Evolutionary conservation across 2,797 vertebrate species (phyloP).

Genomic region (Dromococcyx pavoninus): DNA sequence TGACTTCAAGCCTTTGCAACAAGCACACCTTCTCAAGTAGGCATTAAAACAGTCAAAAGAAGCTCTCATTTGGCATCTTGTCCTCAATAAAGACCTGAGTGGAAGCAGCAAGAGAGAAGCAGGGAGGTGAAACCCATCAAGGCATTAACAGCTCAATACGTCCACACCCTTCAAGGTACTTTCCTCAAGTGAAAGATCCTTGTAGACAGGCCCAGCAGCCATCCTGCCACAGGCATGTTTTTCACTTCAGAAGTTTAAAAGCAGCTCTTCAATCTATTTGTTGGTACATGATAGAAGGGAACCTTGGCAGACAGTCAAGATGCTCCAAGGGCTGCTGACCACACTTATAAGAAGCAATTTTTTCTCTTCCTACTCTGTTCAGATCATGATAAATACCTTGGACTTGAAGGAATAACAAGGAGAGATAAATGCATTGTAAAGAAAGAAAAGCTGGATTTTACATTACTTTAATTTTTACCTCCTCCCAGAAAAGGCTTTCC

Average conservation of each 20-base stretch:
- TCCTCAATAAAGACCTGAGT: background rate
- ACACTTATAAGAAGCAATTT: background rate
- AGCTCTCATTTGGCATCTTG: background rate
- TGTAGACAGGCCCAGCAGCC: background rate
- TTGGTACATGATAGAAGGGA: background rate
- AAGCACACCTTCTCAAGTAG: background rate
- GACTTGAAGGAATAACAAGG: background rate
- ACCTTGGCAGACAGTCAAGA: background rate
- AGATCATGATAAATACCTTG: background rate
- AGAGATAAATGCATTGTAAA: background rate
- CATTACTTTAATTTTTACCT: background rate
- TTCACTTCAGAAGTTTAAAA: background rate
- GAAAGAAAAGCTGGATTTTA: background rate
- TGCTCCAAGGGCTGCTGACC: background rate
- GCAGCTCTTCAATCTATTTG: background rate
- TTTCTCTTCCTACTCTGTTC: background rate
- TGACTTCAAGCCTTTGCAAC: background rate
- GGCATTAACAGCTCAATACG: background rate
- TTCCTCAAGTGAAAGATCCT: background rate
- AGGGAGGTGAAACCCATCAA: background rate
- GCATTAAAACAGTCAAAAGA: background rate
- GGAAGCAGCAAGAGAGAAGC: background rate
- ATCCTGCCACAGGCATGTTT: background rate
- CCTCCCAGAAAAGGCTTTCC: background rate
- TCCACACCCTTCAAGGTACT: background rate